These are phyloP conservation scores for Azorinus chamasolen DNA, from an alignment of 2,888 invertebrate genomes.

Conservation along the genomic window DNA sequence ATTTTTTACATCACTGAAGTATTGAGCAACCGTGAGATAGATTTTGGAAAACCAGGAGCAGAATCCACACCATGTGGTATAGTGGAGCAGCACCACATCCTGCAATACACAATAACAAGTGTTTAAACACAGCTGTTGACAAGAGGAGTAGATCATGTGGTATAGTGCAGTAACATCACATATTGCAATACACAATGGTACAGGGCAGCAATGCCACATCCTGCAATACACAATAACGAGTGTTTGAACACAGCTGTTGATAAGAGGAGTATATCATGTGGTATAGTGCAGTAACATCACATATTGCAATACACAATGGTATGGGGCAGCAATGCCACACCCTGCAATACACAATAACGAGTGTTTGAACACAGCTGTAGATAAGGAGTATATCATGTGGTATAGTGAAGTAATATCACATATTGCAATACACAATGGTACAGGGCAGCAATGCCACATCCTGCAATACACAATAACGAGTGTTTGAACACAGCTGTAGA, in stretches of 20 bases:
- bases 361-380: no score
- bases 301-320: conserved; percentile 93
- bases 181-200: conserved; percentile 92
- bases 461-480: conserved; percentile 86
- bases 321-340: conserved; percentile 92
- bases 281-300: no score
- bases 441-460: conserved; percentile 93
- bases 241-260: no score
- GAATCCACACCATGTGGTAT: conserved; percentile 93
- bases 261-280: no score
- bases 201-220: conserved; percentile 93
- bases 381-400: no score
- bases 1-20: conserved; percentile 88
- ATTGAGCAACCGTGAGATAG: conserved; percentile 90
- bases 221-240: conserved; percentile 86
- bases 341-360: conserved; percentile 87
- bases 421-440: conserved; percentile 92
- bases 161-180: no score
- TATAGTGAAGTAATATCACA: no score
- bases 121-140: no score
- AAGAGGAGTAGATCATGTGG: no score
- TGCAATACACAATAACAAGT: conserved; percentile 79
- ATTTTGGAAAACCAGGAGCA: conserved; percentile 91
- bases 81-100: conserved; percentile 93
- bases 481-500: no score